Base-by-base conservation (phyloP, 2,888 invertebrate species). In the Drosophila planitibia region DNA sequence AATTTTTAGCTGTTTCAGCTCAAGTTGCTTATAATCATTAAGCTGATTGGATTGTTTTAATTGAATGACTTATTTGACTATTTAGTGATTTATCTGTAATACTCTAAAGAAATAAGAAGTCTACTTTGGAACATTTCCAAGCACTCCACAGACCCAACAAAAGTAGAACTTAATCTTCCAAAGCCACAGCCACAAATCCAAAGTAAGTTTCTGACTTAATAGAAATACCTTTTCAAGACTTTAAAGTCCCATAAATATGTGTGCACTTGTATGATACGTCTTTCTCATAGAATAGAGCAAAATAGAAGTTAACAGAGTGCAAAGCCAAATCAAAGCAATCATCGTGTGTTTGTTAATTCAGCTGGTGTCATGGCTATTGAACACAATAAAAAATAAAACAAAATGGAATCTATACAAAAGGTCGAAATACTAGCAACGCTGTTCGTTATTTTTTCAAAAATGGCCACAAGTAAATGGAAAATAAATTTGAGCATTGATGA, bases 401-500 rank as follows among this genome's bases (percentile, higher is more conserved):
- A 22, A 39, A 33, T 10, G 6, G 4, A 12, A 16, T 14, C 6
- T 14, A 53, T 33, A 57, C n/a, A 49, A 58, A 63, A 59, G 10
- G 30, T 12, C 35, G 5, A 57, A 57, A 61, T 52, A 63, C 33
- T n/a, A n/a, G 49, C 35, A 44, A 30, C 30, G 9, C 12, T 12
- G 9, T 14, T 51, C 19, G 25, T 4, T 25, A 16, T 47, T 44
- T 25, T 22, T 44, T 44, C 6, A 57, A 35, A 66, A 33, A 12
- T 55, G 37, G 1, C n/a, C 32, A 47, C 57, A 57, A 41, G 35
- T 59, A 51, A 76, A 66, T 55, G 44, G 19, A 62, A 65, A 63
- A 52, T 62, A 39, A 63, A 49, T 66, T 47, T 52, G 41, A 44
- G 6, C 57, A 57, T 39, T 70, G 75, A 57, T 70, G 60, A 61